These are phyloP conservation scores for Morone chrysops DNA, from an alignment of 2,113 vertebrate species.

Conservation along the genomic window DNA sequence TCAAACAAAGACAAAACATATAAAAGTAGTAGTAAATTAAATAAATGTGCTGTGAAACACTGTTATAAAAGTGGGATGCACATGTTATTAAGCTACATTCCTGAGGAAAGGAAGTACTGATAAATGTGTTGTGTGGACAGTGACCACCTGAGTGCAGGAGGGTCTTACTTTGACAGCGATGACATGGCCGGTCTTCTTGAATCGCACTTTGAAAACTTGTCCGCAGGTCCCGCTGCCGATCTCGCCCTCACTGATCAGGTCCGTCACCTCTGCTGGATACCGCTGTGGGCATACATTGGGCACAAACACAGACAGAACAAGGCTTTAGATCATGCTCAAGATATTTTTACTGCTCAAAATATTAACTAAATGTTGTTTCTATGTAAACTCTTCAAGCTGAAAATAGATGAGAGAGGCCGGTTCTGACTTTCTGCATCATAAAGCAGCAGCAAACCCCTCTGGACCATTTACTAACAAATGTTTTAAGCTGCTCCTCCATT, in stretches of 20 bases:
- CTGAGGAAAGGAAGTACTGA: neutral
- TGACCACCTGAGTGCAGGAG: neutral
- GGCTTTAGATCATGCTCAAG: neutral
- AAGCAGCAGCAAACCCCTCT: constrained; percentile 4
- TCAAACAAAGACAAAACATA: neutral
- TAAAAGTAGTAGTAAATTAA: neutral
- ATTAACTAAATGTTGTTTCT: neutral
- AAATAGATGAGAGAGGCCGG: neutral
- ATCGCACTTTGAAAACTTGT: constrained; percentile 95
- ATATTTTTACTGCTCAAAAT: neutral
- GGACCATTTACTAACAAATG: constrained; percentile 17
- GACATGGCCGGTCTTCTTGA: constrained; percentile 91
- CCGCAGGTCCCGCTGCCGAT: constrained; percentile 97
- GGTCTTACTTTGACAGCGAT: constrained; percentile 92
- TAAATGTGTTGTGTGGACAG: neutral
- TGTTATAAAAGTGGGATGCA: neutral
- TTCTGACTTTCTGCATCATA: neutral
- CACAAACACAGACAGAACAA: constrained; percentile 1
- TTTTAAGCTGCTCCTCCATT: constrained; percentile 11
- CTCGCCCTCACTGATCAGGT: constrained; percentile 93
- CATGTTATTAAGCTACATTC: neutral
- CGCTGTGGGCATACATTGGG: constrained; percentile 77
- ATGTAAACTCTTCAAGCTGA: neutral
- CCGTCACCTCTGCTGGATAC: constrained; percentile 93
- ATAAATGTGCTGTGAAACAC: too few relatives aligned